Conservation (phyloP, 2,888 invertebrate species). For the Antheraea assamensis region DNA sequence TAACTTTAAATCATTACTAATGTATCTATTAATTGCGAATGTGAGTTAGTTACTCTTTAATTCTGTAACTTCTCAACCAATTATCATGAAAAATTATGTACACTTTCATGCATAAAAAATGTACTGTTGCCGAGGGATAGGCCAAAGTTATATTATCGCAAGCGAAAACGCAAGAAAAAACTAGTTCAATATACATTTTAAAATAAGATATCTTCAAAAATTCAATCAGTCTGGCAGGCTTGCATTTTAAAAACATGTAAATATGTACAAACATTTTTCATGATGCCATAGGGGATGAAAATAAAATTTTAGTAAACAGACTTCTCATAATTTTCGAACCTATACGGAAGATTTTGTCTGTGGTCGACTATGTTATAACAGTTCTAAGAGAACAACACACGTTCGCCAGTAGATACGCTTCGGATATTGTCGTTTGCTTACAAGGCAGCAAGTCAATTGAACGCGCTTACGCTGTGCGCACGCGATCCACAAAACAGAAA, state of each 20-base stretch:
- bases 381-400: constrained; percentile 1
- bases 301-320: not conserved
- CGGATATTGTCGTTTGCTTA: not conserved
- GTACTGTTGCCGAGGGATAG: too few relatives aligned
- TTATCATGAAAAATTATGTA: too few relatives aligned
- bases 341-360: not conserved
- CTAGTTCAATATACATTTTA: not conserved
- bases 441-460: constrained; percentile 45
- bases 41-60: too few relatives aligned
- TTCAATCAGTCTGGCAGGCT: not conserved
- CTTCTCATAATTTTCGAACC: not conserved
- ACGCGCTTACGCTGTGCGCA: constrained; percentile 56
- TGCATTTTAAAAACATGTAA: not conserved
- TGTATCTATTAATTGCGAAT: too few relatives aligned
- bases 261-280: too few relatives aligned
- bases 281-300: not conserved
- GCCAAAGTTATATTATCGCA: too few relatives aligned
- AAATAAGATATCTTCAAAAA: not conserved
- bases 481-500: constrained; percentile 37
- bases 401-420: not conserved
- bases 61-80: too few relatives aligned
- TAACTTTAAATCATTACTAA: too few relatives aligned
- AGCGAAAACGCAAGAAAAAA: too few relatives aligned
- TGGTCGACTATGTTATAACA: not conserved
- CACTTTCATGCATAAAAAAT: too few relatives aligned